These are phyloP conservation scores for Oscheius sp. DNA, from an alignment of 2,888 invertebrate species.

Conservation along the genomic window DNA sequence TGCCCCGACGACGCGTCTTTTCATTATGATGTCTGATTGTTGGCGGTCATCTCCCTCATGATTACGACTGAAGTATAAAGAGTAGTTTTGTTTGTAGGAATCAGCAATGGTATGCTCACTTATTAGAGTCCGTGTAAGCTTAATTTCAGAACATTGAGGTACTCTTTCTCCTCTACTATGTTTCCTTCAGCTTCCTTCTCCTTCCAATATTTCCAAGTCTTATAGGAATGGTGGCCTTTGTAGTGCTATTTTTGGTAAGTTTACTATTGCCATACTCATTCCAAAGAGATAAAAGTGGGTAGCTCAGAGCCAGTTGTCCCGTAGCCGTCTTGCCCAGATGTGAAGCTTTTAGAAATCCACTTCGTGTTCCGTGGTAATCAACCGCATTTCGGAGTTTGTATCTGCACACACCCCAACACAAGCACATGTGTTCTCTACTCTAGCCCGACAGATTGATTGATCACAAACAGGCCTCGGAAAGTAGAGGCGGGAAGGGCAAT, in stretches of 20 bases:
- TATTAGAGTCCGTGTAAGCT: too few relatives aligned
- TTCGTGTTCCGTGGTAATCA: too few relatives aligned
- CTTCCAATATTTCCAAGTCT: slow-evolving; percentile 2
- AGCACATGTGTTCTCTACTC: not conserved
- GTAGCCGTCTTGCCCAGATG: too few relatives aligned
- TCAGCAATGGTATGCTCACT: not conserved
- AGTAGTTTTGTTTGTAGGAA: too few relatives aligned
- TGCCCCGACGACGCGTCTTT: slow-evolving; percentile 18
- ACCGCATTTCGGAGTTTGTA: too few relatives aligned
- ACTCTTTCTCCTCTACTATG: slow-evolving; percentile 11
- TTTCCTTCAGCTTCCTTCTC: not conserved
- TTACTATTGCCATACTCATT: not conserved
- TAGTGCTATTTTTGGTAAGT: slow-evolving; percentile 9
- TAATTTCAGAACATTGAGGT: not conserved
- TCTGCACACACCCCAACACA: too few relatives aligned
- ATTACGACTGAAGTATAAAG: not conserved
- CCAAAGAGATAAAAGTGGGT: too few relatives aligned
- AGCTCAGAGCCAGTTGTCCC: too few relatives aligned
- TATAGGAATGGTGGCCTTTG: not conserved
- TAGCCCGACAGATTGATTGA: not conserved
- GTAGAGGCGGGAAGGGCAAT: not conserved
- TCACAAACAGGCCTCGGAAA: not conserved
- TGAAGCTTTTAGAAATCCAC: too few relatives aligned
- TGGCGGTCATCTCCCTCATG: not conserved
- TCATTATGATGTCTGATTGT: slow-evolving; percentile 4